phyloP scores from a whole-genome alignment of 2,888 invertebrate species.

The Homarus gammarus region DNA sequence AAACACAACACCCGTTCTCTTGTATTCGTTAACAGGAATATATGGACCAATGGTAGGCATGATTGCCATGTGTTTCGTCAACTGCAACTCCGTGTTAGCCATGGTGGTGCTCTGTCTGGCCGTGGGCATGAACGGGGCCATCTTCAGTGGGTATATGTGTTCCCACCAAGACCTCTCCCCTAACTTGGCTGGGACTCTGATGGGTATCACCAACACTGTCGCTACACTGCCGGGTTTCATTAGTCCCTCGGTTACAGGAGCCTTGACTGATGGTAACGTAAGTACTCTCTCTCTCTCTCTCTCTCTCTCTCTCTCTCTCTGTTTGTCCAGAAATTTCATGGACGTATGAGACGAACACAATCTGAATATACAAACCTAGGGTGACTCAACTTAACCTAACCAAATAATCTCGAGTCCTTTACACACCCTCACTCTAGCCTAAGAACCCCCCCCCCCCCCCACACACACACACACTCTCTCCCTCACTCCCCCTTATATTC shows the following conservation, averaged over 20 bases:
- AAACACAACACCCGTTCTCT: no score
- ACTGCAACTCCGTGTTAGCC: conserved; percentile 62
- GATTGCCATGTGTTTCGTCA: conserved; percentile 72
- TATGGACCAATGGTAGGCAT: conserved; percentile 65
- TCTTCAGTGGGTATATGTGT: conserved; percentile 63
- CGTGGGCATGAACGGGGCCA: conserved; percentile 58
- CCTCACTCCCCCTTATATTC: not conserved
- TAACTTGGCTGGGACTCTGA: conserved; percentile 73
- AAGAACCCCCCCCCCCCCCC: no score
- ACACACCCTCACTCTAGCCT: no score
- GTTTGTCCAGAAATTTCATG: no score
- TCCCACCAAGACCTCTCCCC: conserved; percentile 74
- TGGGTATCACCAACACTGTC: conserved; percentile 77
- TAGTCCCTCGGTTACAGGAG: conserved; percentile 74
- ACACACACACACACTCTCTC: not conserved
- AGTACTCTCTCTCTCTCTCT: conserved; percentile 18
- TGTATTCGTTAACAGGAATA: conserved; percentile 3
- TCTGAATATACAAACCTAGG: no score
- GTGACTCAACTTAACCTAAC: no score
- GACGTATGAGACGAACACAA: no score
- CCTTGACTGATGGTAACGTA: conserved; percentile 70
- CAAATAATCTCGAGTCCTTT: no score
- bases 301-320: no score
- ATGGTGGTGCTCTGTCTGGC: conserved; percentile 62
- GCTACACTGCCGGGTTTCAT: conserved; percentile 78